Conservation (phyloP, 2,888 invertebrate genomes). For the Osedax frankpressi region DNA sequence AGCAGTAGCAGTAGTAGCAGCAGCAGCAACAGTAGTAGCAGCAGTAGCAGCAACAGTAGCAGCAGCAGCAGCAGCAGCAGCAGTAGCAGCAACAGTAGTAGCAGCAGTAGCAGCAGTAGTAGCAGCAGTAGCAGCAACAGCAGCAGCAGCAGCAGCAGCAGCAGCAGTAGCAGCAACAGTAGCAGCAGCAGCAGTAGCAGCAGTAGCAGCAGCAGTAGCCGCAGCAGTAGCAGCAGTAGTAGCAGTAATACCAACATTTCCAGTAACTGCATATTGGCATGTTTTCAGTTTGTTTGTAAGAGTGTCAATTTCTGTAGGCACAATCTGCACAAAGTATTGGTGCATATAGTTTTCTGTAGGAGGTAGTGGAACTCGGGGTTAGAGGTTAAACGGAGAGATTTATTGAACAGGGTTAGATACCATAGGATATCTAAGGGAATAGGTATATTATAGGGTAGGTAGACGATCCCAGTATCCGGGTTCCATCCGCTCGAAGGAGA, state of each 20-base stretch:
- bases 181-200: constrained; percentile 1
- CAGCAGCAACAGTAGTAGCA: background rate
- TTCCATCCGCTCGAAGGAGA: no score
- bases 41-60: background rate
- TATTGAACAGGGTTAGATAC: no score
- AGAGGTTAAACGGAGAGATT: no score
- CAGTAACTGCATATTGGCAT: constrained; percentile 86
- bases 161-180: constrained; percentile 1
- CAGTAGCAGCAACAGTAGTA: constrained; percentile 5
- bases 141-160: constrained; percentile 1
- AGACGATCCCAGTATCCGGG: no score
- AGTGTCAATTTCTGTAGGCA: constrained; percentile 72
- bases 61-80: constrained; percentile 1
- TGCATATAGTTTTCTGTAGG: constrained; percentile 61
- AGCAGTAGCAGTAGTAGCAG: background rate
- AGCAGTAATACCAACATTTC: constrained; percentile 52
- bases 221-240: background rate
- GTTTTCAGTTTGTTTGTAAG: constrained; percentile 47
- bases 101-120: constrained; percentile 5
- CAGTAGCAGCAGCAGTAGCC: no score
- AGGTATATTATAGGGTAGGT: no score
- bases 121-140: constrained; percentile 1
- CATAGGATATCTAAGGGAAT: no score
- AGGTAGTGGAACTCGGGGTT: background rate
- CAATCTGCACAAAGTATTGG: constrained; percentile 88